phyloP scores from a whole-genome alignment of 2,113 vertebrate genomes.

The Scatophagus argus region DNA sequence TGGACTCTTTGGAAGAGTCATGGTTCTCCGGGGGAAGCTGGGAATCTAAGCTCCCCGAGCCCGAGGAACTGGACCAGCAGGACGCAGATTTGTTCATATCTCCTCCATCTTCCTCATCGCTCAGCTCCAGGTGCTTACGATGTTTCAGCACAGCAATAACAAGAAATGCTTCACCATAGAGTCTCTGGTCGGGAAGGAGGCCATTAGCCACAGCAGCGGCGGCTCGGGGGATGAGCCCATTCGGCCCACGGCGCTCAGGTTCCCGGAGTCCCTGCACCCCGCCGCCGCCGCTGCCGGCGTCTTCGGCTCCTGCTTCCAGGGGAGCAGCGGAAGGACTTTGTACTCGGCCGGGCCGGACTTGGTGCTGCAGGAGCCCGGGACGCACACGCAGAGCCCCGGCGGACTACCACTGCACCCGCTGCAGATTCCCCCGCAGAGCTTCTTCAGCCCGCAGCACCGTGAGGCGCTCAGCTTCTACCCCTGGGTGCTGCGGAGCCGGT shows the following conservation, averaged over 20 bases:
- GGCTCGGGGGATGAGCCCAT: slow-evolving; percentile 81
- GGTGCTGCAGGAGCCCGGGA: slow-evolving; percentile 82
- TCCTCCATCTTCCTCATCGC: background rate
- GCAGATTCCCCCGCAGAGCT: slow-evolving; percentile 82
- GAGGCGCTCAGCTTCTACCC: slow-evolving; percentile 86
- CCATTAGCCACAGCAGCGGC: slow-evolving; percentile 51
- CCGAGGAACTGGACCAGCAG: slow-evolving; percentile 45
- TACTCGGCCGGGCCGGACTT: slow-evolving; percentile 81
- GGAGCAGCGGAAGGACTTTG: slow-evolving; percentile 78
- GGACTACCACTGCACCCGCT: slow-evolving; percentile 81
- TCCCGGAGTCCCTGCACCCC: slow-evolving; percentile 82
- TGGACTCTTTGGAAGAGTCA: slow-evolving; percentile 55
- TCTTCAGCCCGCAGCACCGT: slow-evolving; percentile 84
- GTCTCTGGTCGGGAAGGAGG: slow-evolving; percentile 86
- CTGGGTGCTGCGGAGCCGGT: slow-evolving; percentile 85
- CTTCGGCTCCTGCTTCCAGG: slow-evolving; percentile 84
- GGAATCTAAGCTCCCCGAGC: slow-evolving; percentile 56
- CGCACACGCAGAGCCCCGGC: slow-evolving; percentile 71
- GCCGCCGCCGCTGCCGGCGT: slow-evolving; percentile 63
- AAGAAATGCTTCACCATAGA: slow-evolving; percentile 86
- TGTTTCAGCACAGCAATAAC: slow-evolving; percentile 77
- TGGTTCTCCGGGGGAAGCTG: slow-evolving; percentile 66
- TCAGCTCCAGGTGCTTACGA: slow-evolving; percentile 47
- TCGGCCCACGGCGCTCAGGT: slow-evolving; percentile 80
- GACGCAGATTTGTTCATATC: slow-evolving; percentile 10